Evolutionary conservation across 2,888 invertebrate genomes (phyloP).

Genomic region (Ecliptopera silaceata): DNA sequence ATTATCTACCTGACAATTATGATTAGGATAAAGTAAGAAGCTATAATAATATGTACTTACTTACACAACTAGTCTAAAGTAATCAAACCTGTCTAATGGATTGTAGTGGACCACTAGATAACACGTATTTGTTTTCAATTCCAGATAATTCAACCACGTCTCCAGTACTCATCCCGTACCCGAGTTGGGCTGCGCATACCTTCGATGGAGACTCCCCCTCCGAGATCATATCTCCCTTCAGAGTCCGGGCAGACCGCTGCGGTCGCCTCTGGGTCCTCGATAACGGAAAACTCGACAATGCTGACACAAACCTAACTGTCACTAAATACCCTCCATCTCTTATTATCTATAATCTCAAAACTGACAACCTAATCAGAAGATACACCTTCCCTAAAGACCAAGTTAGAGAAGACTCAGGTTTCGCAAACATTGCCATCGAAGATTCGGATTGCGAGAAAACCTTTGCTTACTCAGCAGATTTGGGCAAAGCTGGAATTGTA

Average conservation of each 20-base stretch:
- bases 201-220: constrained; percentile 74
- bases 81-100: too few species aligned
- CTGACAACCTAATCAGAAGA: constrained; percentile 86
- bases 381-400: constrained; percentile 86
- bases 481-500: constrained; percentile 86
- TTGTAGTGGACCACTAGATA: too few species aligned
- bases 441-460: constrained; percentile 88
- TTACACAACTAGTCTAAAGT: too few species aligned
- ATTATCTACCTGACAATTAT: not conserved
- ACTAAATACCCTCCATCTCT: constrained; percentile 83
- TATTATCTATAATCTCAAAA: constrained; percentile 88
- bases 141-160: constrained; percentile 85
- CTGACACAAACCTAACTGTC: constrained; percentile 68
- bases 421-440: constrained; percentile 90
- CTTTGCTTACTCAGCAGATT: constrained; percentile 88
- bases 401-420: constrained; percentile 85
- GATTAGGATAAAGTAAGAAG: too few species aligned
- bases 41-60: too few species aligned
- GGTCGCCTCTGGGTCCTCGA: constrained; percentile 91
- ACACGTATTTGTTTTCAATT: constrained; percentile 42
- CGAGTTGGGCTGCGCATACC: constrained; percentile 90
- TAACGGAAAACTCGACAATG: constrained; percentile 86
- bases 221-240: constrained; percentile 89
- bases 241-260: constrained; percentile 89
- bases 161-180: constrained; percentile 89